A percentile compares a stretch with the other conserved stretches of the same genome.
These are phyloP conservation scores for Oppia nitens DNA, from an alignment of 1,140 invertebrate species.

Conservation along the genomic window DNA sequence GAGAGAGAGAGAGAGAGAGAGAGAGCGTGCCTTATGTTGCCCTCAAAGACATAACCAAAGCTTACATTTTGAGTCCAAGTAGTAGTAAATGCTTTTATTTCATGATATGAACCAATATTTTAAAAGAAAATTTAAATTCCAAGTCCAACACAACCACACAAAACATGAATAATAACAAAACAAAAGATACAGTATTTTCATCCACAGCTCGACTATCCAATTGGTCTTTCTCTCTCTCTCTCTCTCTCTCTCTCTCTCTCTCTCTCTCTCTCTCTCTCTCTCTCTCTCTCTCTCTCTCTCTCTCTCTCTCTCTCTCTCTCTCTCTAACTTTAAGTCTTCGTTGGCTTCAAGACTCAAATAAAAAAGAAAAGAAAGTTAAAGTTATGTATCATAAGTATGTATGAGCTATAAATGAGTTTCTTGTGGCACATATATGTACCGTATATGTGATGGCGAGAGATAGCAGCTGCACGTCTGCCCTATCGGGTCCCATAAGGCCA, in stretches of 20 bases:
- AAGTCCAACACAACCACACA: neutral
- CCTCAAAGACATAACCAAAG: too few relatives aligned
- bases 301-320: slow-evolving; percentile 1
- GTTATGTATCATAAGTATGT: too few relatives aligned
- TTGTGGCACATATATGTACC: neutral
- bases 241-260: neutral
- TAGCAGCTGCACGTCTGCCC: neutral
- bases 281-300: neutral
- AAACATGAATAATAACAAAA: too few relatives aligned
- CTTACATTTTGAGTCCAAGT: too few relatives aligned
- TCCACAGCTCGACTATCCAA: too few relatives aligned
- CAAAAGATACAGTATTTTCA: too few relatives aligned
- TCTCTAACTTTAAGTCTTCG: neutral
- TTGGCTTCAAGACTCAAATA: neutral
- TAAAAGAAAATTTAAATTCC: neutral
- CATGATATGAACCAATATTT: neutral
- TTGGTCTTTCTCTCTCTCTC: slow-evolving; percentile 3
- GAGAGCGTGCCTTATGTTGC: neutral
- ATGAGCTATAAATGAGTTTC: neutral
- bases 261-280: neutral
- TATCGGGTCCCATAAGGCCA: neutral
- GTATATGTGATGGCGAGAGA: neutral
- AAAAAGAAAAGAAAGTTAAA: too few relatives aligned
- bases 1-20: neutral
- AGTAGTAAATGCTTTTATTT: neutral